phyloP scores from a whole-genome alignment of 2,888 invertebrate species.

The Polietes domitor region DNA sequence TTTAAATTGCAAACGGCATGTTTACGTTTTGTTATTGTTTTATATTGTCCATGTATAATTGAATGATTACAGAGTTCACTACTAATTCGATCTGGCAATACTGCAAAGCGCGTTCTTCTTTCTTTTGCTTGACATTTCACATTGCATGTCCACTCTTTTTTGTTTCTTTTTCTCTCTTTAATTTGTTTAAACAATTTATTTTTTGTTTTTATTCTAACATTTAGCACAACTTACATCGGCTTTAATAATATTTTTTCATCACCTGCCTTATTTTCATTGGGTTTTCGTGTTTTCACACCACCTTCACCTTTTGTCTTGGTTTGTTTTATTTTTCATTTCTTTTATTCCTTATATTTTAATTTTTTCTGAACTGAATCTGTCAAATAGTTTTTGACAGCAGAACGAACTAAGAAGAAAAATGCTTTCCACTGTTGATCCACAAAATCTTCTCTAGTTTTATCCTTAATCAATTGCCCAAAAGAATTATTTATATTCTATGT shows the following conservation, averaged over 20 bases:
- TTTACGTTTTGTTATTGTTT: neutral
- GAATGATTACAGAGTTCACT: neutral
- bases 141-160: conserved; percentile 51
- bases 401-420: conserved; percentile 12
- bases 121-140: conserved; percentile 61
- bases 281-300: conserved; percentile 38
- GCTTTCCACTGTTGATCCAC: too few relatives aligned
- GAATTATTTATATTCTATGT: neutral
- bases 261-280: conserved; percentile 33
- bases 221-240: conserved; percentile 40
- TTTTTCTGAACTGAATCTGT: conserved; percentile 38
- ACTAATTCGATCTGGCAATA: conserved; percentile 50
- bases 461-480: neutral
- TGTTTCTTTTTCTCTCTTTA: conserved; percentile 32
- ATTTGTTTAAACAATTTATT: conserved; percentile 30
- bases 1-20: neutral
- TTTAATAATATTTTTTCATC: conserved; percentile 44
- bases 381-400: conserved; percentile 52
- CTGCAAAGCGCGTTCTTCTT: conserved; percentile 47
- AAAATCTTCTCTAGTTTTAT: neutral
- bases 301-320: neutral
- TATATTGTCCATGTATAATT: neutral
- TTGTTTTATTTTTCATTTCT: conserved; percentile 14
- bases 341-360: conserved; percentile 23
- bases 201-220: conserved; percentile 19